phyloP scores from a whole-genome alignment of 2,797 vertebrate species.

The Leptodactylus fallax region DNA sequence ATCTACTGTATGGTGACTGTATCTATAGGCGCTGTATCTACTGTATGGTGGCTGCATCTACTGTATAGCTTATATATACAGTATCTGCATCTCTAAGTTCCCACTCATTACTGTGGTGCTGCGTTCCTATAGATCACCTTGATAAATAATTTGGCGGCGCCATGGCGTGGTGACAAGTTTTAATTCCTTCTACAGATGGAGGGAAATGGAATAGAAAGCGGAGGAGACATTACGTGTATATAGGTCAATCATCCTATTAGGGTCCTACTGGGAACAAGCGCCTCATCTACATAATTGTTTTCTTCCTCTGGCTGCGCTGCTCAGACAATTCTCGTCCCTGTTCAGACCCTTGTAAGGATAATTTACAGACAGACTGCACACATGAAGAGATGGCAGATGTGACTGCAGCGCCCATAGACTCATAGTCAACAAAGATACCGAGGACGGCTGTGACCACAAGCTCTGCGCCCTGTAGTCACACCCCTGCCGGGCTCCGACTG shows the following conservation, averaged over 20 bases:
- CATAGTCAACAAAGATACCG: not conserved
- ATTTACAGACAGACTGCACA: conserved; percentile 64
- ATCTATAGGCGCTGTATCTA: not conserved
- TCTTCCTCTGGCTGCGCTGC: conserved; percentile 72
- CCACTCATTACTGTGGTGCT: not conserved
- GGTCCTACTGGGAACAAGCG: conserved; percentile 73
- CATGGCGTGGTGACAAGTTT: conserved; percentile 72
- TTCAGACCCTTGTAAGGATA: conserved; percentile 65
- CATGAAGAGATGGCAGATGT: not conserved
- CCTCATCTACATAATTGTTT: conserved; percentile 79
- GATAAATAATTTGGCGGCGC: conserved; percentile 71
- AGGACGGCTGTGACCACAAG: not conserved
- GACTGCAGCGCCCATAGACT: no score
- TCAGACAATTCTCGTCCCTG: conserved; percentile 70
- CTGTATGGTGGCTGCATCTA: not conserved
- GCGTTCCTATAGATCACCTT: conserved; percentile 63
- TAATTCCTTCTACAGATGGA: conserved; percentile 76
- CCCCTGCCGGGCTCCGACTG: not conserved
- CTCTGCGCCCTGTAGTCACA: not conserved
- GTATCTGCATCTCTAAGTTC: not conserved
- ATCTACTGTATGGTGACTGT: not conserved
- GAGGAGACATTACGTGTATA: conserved; percentile 77
- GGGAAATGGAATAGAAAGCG: conserved; percentile 72
- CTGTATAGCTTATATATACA: no score
- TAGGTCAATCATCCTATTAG: conserved; percentile 82